Percentiles rank a stretch among this genome's conserved stretches.
These are phyloP conservation scores for Leptinotarsa haldemani DNA, from an alignment of 2,888 invertebrate genomes.

Conservation along the genomic window DNA sequence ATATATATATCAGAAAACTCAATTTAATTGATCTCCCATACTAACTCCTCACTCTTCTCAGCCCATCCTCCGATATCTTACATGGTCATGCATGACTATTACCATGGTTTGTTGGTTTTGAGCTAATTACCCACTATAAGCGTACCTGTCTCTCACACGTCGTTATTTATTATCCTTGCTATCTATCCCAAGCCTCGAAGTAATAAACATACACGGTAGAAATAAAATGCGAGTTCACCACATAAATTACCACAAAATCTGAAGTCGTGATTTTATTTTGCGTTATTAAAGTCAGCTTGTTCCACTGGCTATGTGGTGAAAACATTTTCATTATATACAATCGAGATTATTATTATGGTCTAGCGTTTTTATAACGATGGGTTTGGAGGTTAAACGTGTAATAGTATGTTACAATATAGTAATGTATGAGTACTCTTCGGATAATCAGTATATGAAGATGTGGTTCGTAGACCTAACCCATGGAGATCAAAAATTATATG, in stretches of 20 bases:
- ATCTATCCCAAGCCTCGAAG: constrained; percentile 40
- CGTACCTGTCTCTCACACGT: constrained; percentile 51
- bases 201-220: constrained; percentile 42
- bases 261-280: constrained; percentile 46
- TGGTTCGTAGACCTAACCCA: neutral
- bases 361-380: constrained; percentile 21
- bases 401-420: constrained; percentile 30
- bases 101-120: constrained; percentile 51
- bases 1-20: neutral
- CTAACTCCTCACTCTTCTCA: neutral
- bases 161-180: constrained; percentile 50
- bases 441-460: constrained; percentile 17
- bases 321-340: constrained; percentile 44
- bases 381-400: constrained; percentile 36
- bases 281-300: constrained; percentile 42
- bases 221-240: constrained; percentile 35
- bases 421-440: constrained; percentile 17
- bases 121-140: constrained; percentile 50
- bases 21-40: constrained; percentile 2
- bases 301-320: constrained; percentile 37
- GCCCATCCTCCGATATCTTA: constrained; percentile 14
- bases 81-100: constrained; percentile 43
- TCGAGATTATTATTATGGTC: constrained; percentile 34
- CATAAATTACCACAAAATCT: constrained; percentile 43
- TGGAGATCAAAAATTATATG: neutral